These are phyloP conservation scores for Ondatra zibethicus DNA, from an alignment of 2,113 vertebrate genomes.

Conservation along the genomic window DNA sequence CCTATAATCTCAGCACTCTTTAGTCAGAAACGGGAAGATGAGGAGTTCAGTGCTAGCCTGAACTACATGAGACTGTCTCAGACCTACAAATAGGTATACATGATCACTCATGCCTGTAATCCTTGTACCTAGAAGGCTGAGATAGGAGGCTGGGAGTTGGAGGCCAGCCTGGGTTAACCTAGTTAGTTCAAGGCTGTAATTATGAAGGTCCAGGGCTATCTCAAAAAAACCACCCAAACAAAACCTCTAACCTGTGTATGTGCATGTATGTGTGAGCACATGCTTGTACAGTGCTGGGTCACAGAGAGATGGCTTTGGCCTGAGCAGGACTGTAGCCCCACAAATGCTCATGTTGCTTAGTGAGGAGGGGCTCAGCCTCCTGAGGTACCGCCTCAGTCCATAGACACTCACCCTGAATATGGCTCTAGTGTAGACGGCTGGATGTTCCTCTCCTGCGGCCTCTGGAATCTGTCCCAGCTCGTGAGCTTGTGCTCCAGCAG, in stretches of 20 bases:
- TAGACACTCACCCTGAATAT: not conserved
- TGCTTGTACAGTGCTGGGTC: not conserved
- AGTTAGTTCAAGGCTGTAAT: not conserved
- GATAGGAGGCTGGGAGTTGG: not conserved
- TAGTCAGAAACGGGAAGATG: not conserved
- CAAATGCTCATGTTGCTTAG: not conserved
- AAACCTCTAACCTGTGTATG: not conserved
- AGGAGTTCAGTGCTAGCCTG: not conserved
- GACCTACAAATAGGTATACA: not conserved
- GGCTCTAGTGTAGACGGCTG: not conserved
- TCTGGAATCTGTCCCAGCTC: not conserved
- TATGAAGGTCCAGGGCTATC: not conserved
- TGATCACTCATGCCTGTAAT: not conserved
- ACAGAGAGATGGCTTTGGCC: not conserved
- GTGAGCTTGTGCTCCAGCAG: slow-evolving; percentile 29
- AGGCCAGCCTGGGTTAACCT: not conserved
- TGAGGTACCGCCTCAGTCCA: not conserved
- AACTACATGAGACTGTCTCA: not conserved
- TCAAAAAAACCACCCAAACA: not conserved
- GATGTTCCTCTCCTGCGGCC: not conserved
- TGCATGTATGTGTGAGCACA: not conserved
- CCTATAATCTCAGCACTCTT: not conserved
- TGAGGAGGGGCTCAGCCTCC: not conserved
- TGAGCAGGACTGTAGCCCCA: not conserved
- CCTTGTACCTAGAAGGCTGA: not conserved